Evolutionary conservation across 2,888 invertebrate genomes (phyloP), one percentile per base, ranked within the genome.

Genomic region (Andrena flavipes): DNA sequence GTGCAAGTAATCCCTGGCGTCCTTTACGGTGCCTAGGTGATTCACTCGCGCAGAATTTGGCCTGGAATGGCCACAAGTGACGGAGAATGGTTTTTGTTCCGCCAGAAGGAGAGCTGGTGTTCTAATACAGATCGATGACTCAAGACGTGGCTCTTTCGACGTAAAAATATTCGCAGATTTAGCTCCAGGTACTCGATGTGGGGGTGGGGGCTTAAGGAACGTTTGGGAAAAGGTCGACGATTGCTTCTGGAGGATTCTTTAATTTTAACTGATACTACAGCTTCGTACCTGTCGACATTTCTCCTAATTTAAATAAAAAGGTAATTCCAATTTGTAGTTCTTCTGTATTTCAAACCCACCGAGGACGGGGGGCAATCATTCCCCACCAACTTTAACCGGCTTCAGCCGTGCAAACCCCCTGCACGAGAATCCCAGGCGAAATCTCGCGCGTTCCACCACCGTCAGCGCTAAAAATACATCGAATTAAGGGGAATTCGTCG

Each of bases 401-500:
- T 23, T 20, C 13, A 63, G 64, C n/a, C 6, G 59, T 29, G 13
- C 35, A 20, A 49, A 29, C 48, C 20, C 48, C 42, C 8, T 23
- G 29, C 35, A 13, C n/a, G 33, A 49, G 73, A 69, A 73, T 79
- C 74, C 73, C 26, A 54, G 63, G 59, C 49, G 63, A 49, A 42
- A 71, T 64, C 60, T 48, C 77, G 63, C 16, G 51, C 23, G 68
- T 67, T 73, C 71, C 64, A 30, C 51, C 54, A 35, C n/a, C 71
- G 80, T 82, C 82, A 71, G 29, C 63, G 80, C 82, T 71, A 80
- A 80, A 80, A 82, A 82, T 82, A 82, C 70, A 29, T 48, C 70
- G 82, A 80, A 79, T 82, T 82, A 75, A 80, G 67, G 70, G 67
- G 82, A 80, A 77, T 71, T 73, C 74, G 67, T 59, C 67, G 80